These are phyloP conservation scores for Spodoptera litura DNA, from an alignment of 1,140 invertebrate species.

Conservation along the genomic window DNA sequence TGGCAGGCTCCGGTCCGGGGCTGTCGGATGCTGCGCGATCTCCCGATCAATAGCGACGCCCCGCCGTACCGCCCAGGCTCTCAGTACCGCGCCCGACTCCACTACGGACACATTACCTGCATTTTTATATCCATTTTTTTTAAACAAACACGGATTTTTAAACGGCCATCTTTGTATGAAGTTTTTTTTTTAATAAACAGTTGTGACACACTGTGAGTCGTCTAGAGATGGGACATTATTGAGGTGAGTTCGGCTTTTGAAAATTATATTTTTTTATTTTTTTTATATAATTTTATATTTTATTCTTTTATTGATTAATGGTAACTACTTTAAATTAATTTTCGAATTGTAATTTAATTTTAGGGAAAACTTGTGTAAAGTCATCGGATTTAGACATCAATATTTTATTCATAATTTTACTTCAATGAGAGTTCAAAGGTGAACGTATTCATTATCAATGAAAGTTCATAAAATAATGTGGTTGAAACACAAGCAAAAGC, in stretches of 20 bases:
- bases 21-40: slow-evolving; percentile 67
- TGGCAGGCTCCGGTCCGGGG: slow-evolving; percentile 24
- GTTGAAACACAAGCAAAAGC: no score
- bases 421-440: no score
- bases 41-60: slow-evolving; percentile 67
- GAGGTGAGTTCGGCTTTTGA: slow-evolving; percentile 60
- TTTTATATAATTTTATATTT: slow-evolving; percentile 23
- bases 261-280: not conserved
- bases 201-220: slow-evolving; percentile 57
- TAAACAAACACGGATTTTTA: slow-evolving; percentile 61
- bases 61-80: slow-evolving; percentile 59
- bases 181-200: slow-evolving; percentile 18
- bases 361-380: no score
- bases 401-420: no score
- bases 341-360: no score
- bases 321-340: no score
- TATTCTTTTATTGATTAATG: not conserved
- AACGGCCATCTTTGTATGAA: slow-evolving; percentile 10
- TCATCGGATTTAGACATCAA: no score
- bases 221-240: slow-evolving; percentile 74
- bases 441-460: no score
- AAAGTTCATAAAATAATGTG: no score
- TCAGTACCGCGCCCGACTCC: slow-evolving; percentile 66
- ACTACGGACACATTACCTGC: slow-evolving; percentile 55
- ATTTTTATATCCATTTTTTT: slow-evolving; percentile 63